A percentile compares a stretch with the other conserved stretches of the same genome.
Evolutionary conservation across 2,888 invertebrate species (phyloP).

Genomic region (Cotesia congregata): DNA sequence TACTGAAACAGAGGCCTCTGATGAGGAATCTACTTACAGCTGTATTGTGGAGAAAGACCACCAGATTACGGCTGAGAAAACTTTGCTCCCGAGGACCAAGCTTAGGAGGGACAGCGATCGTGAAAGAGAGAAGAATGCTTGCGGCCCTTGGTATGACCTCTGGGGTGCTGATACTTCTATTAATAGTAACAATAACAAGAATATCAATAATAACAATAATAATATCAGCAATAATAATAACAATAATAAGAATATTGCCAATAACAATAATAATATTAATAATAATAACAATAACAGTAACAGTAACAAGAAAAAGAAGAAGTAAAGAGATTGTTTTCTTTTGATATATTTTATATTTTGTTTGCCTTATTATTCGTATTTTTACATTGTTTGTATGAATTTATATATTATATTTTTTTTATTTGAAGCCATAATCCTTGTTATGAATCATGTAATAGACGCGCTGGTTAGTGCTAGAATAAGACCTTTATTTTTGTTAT

Average conservation of each 20-base stretch:
- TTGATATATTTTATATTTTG: slow-evolving; percentile 17
- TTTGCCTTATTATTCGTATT: slow-evolving; percentile 29
- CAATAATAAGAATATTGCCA: not conserved
- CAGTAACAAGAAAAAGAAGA: not conserved
- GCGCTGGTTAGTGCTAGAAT: not conserved
- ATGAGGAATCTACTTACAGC: slow-evolving; percentile 71
- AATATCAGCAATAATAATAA: not conserved
- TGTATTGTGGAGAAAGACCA: slow-evolving; percentile 90
- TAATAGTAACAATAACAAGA: slow-evolving; percentile 70
- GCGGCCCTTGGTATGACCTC: slow-evolving; percentile 91
- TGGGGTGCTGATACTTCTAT: slow-evolving; percentile 85
- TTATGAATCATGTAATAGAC: not conserved
- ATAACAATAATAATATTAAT: not conserved
- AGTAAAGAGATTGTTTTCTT: slow-evolving; percentile 19
- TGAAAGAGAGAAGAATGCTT: slow-evolving; percentile 75
- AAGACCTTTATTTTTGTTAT: not conserved
- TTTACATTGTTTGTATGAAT: slow-evolving; percentile 1
- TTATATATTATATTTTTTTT: slow-evolving; percentile 1
- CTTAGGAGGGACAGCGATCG: slow-evolving; percentile 73
- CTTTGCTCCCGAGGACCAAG: slow-evolving; percentile 80
- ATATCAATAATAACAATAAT: slow-evolving; percentile 55
- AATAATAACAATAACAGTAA: not conserved
- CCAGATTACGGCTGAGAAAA: slow-evolving; percentile 61
- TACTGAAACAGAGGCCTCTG: slow-evolving; percentile 67
- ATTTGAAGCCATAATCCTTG: not conserved